phyloP scores from a whole-genome alignment of 2,113 vertebrate genomes.

The Trinectes maculatus region DNA sequence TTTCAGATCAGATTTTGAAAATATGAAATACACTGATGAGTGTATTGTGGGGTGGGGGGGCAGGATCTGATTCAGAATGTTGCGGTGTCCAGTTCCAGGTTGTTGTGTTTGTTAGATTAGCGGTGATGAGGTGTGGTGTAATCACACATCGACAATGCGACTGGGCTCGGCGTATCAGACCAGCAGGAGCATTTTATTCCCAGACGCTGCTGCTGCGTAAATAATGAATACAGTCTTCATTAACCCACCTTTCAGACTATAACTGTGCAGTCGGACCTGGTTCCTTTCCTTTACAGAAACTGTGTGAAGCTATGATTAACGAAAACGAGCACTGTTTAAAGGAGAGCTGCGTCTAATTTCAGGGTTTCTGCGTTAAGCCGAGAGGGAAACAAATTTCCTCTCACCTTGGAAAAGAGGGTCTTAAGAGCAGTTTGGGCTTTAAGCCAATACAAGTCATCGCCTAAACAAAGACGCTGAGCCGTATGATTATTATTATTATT shows the following conservation, averaged over 20 bases:
- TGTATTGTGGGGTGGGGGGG: conserved; percentile 28
- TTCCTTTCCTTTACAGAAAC: no score
- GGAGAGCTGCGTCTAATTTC: not conserved
- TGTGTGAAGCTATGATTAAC: not conserved
- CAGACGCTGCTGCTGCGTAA: conserved; percentile 18
- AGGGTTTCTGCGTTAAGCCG: no score
- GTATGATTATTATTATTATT: conserved; percentile 8
- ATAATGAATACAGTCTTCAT: conserved; percentile 30
- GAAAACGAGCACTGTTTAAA: not conserved
- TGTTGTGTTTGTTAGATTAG: conserved; percentile 55
- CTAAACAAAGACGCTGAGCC: conserved; percentile 16
- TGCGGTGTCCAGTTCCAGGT: conserved; percentile 30
- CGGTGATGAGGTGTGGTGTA: conserved; percentile 31
- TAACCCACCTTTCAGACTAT: not conserved
- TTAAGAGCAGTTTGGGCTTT: not conserved
- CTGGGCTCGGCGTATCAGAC: not conserved
- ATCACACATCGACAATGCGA: conserved; percentile 13
- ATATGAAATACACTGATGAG: not conserved
- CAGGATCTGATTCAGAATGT: conserved; percentile 20
- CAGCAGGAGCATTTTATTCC: conserved; percentile 10
- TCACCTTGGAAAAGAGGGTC: not conserved
- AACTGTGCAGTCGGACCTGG: not conserved
- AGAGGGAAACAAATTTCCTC: not conserved
- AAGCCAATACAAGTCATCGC: conserved; percentile 4
- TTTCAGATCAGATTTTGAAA: not conserved